Base-by-base conservation (phyloP, 2,113 vertebrate species). In the Tragelaphus strepsiceros region DNA sequence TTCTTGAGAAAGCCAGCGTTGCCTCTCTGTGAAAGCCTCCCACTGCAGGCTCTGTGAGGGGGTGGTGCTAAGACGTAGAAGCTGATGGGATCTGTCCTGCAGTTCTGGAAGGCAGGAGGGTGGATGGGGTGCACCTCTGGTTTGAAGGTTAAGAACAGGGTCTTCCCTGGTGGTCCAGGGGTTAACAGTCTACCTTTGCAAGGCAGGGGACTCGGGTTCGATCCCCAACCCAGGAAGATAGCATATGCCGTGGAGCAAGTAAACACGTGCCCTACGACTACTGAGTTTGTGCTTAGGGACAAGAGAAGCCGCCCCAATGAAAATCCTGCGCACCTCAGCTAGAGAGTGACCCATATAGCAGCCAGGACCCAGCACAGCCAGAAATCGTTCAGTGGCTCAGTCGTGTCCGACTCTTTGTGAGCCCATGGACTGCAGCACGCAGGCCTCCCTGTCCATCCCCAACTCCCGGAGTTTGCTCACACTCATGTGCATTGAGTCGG, bases 281-380 rank as follows among this genome's bases (percentile, higher is more conserved):
- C 19, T 0, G 17, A 71, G 4, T 21, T n/a, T 35, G 9, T 71
- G n/a, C 17, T 22, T 9, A 0, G 4, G 0, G 9, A 35, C 4
- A 21, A 71, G 64, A 71, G 64, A 71, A 35, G n/a, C 64, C 1
- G 0, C 7, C 64, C 5, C 32, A 11, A 0, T 21, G 64, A 35
- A 4, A 35, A 22, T 9, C 64, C 64, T 1, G 0, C 64, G 21
- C 64, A 71, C 64, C n/a, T 35, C 64, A 35, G 64, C 17, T 71
- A n/a, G 30, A 64, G 15, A 16, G 1, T 0, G 15, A 17, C 62
- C 3, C 16, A 2, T 19, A 6, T 10, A 35, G 19, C 67, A 71
- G 2, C 67, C 67, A 71, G 35, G n/a, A 21, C n/a, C n/a, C 64
- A 35, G 2, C 67, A 22, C n/a, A 39, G 67, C n/a, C 67, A 39